A percentile compares a stretch with the other conserved stretches of the same genome.
phyloP scores from a whole-genome alignment of 1,140 invertebrate genomes.

The Aphelinus atriplicis region DNA sequence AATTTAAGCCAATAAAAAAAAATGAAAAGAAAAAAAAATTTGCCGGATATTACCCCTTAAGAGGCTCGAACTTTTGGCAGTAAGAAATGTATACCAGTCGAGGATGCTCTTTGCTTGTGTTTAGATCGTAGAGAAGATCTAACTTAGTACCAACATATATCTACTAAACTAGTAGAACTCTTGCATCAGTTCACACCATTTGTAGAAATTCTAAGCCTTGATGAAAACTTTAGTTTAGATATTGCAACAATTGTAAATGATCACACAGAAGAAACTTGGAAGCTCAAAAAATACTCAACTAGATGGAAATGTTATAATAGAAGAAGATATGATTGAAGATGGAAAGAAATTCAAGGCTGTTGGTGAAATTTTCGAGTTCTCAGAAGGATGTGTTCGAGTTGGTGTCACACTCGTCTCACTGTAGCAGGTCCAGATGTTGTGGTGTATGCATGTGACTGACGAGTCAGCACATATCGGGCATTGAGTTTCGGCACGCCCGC shows the following conservation, averaged over 20 bases:
- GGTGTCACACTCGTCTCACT: conserved; percentile 73
- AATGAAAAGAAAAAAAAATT: too few relatives aligned
- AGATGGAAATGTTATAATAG: conserved; percentile 6
- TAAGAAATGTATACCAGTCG: conserved; percentile 77
- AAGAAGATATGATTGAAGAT: conserved; percentile 20
- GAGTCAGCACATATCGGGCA: too few relatives aligned
- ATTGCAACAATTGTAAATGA: conserved; percentile 75
- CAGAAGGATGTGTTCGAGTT: conserved; percentile 73
- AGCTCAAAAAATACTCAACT: conserved; percentile 31
- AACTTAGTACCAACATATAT: conserved; percentile 76
- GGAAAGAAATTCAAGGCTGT: conserved; percentile 51
- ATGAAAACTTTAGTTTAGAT: conserved; percentile 80
- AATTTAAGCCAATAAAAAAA: too few relatives aligned
- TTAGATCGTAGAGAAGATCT: conserved; percentile 81
- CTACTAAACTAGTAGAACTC: conserved; percentile 74
- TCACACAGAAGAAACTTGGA: conserved; percentile 37
- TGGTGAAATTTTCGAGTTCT: conserved; percentile 69
- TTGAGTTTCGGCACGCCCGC: too few relatives aligned
- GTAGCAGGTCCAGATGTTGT: conserved; percentile 68
- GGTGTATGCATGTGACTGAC: too few relatives aligned
- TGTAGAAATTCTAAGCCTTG: conserved; percentile 82
- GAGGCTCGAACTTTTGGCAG: conserved; percentile 76
- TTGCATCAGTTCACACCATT: conserved; percentile 74
- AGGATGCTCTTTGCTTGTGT: conserved; percentile 75
- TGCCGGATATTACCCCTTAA: not conserved